A percentile compares a stretch with the other conserved stretches of the same genome.
These are phyloP conservation scores for Sylvilagus floridanus DNA, from an alignment of 2,797 vertebrate species.

Conservation along the genomic window DNA sequence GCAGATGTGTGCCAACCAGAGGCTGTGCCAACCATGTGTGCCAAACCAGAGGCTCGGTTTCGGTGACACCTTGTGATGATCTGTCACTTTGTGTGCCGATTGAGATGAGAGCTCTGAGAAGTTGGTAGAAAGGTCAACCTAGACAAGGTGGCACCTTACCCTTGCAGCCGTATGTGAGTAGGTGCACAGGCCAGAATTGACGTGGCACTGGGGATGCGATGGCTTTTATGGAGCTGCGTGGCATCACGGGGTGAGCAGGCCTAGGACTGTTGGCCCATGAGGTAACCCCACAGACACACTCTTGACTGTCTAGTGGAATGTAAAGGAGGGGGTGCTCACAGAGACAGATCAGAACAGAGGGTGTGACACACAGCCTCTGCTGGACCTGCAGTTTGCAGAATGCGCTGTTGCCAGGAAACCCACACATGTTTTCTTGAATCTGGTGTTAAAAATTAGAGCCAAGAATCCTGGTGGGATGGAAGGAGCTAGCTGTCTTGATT, in stretches of 20 bases:
- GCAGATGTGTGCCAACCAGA: neutral
- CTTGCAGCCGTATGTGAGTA: neutral
- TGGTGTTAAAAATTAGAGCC: conserved; percentile 39
- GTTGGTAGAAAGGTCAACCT: neutral
- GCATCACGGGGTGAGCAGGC: neutral
- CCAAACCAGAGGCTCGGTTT: neutral
- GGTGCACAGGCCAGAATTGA: neutral
- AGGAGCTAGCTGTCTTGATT: neutral
- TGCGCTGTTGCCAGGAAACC: neutral
- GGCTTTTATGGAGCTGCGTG: too few species aligned
- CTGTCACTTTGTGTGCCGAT: neutral
- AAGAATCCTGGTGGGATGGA: neutral
- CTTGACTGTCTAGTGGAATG: neutral
- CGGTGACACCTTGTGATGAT: neutral
- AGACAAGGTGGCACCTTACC: neutral
- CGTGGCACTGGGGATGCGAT: too few species aligned
- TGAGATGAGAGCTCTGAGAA: neutral
- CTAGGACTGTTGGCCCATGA: neutral
- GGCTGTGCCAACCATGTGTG: too few species aligned
- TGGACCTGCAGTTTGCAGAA: neutral
- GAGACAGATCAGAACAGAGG: neutral
- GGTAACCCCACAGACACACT: neutral
- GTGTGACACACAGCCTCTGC: neutral
- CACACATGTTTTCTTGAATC: neutral
- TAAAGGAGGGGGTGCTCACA: neutral